These are phyloP conservation scores for Urosaurus nigricauda DNA, from an alignment of 2,797 vertebrate genomes.

Conservation along the genomic window DNA sequence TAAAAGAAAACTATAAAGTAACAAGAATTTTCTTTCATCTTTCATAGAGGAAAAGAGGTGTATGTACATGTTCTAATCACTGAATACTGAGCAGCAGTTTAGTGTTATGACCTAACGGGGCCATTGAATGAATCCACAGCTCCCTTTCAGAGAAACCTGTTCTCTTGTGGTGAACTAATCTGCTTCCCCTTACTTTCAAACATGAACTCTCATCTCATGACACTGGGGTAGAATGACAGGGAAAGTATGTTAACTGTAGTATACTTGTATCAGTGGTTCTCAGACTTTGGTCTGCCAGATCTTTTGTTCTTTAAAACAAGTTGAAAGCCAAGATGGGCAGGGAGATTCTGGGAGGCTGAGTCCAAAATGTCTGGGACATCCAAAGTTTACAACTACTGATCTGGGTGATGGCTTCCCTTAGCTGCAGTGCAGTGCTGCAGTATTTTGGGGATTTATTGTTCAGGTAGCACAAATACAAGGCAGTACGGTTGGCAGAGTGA, in stretches of 20 bases:
- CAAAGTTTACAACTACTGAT: too few species aligned
- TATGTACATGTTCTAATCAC: too few species aligned
- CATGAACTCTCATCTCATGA: not conserved
- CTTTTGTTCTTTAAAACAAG: too few species aligned
- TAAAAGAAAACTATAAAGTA: not conserved
- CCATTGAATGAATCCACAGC: not conserved
- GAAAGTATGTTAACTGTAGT: not conserved
- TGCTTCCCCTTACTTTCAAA: not conserved
- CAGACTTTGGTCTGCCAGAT: too few species aligned
- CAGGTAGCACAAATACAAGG: not conserved
- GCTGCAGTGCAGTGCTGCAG: not conserved
- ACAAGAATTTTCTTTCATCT: not conserved
- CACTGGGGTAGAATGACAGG: too few species aligned
- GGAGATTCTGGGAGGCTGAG: too few species aligned
- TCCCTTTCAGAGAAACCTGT: not conserved
- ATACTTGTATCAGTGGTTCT: too few species aligned
- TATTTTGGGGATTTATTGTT: not conserved
- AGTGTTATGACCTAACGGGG: not conserved
- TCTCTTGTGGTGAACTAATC: not conserved
- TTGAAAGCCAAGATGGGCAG: too few species aligned
- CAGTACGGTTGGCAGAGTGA: not conserved
- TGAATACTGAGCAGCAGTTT: not conserved
- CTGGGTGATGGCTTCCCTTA: not conserved
- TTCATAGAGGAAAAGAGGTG: not conserved
- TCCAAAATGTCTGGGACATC: too few species aligned